Base-by-base conservation (phyloP, 1,140 invertebrate species). In the Drosophila sp. region DNA sequence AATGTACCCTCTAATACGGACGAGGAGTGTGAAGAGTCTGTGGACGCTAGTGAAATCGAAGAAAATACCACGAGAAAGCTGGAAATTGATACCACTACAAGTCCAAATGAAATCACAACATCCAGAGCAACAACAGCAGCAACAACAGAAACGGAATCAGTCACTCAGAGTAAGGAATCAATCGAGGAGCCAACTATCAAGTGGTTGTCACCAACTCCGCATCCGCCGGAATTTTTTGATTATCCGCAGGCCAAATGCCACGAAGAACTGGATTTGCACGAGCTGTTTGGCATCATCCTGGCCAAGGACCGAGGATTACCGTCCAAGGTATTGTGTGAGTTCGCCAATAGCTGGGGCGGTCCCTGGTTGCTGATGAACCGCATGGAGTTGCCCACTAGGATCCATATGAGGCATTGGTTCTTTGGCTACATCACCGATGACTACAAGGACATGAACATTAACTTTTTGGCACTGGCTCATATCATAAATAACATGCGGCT, bases 361-460 rank as follows among this genome's bases (percentile, higher is more conserved):
- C 81, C 81, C n/a, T 84, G 81, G 81, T 36, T 86, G 2, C 66
- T 84, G n/a, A 86, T 80, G 81, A 72, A 62, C 0, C 81, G 81
- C 6, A 71, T 84, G 1, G 70, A 86, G 50, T 54, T 84, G 27
- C 81, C 81, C 0, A 56, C 27, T 0, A 70, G 81, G 0, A n/a
- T 84, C 0, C 81, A 84, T 13, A 50, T 86, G 62, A 34, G 81
- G 0, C 81, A 86, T 34, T 84, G 81, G 81, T 75, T 67, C 36
- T 78, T 84, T 6, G 81, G 81, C 13, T 86, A 84, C 9, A 7
- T 80, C 1, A 75, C 77, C 4, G 74, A 84, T 0, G 81, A 84
- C 41, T 84, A 78, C 7, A 75, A 72, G 62, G 81, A 84, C 7
- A 18, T 86, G 38, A 84, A 86, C 27, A 80, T 78, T 6, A 84